A percentile compares a stretch with the other conserved stretches of the same genome.
These are phyloP conservation scores for Danio albolineatus DNA, from an alignment of 2,797 vertebrate genomes.

Conservation along the genomic window DNA sequence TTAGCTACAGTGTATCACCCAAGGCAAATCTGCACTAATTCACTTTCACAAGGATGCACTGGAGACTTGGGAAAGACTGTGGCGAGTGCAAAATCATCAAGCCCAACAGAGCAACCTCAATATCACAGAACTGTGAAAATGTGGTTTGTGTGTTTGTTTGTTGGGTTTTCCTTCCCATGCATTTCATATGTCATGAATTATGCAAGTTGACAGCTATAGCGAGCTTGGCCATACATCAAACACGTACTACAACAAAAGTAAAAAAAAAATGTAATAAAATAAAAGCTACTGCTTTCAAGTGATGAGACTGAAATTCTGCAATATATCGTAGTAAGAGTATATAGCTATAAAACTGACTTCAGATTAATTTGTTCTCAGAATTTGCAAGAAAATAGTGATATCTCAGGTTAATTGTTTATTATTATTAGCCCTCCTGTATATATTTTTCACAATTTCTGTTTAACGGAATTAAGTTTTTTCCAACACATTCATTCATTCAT, in stretches of 20 bases:
- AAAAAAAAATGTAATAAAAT: neutral
- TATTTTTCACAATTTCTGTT: no score
- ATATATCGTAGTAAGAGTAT: no score
- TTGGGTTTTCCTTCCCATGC: no score
- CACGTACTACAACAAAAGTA: neutral
- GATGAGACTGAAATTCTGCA: no score
- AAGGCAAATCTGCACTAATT: conserved; percentile 45
- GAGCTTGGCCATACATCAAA: neutral
- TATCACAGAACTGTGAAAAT: conserved; percentile 1
- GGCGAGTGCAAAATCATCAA: neutral
- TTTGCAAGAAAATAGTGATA: no score
- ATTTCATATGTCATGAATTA: conserved; percentile 20
- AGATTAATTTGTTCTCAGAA: no score
- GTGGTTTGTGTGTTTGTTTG: neutral
- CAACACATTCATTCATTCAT: no score
- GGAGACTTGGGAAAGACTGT: conserved; percentile 22
- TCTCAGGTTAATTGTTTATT: no score
- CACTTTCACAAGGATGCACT: conserved; percentile 44
- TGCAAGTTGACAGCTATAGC: neutral
- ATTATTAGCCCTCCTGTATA: no score
- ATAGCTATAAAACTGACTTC: no score
- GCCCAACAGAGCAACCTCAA: neutral
- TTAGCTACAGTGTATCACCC: conserved; percentile 31
- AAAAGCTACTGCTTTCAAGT: neutral
- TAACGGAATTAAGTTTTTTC: no score